Base-by-base conservation (phyloP, 2,113 vertebrate genomes). In the Pseudorasbora parva region DNA sequence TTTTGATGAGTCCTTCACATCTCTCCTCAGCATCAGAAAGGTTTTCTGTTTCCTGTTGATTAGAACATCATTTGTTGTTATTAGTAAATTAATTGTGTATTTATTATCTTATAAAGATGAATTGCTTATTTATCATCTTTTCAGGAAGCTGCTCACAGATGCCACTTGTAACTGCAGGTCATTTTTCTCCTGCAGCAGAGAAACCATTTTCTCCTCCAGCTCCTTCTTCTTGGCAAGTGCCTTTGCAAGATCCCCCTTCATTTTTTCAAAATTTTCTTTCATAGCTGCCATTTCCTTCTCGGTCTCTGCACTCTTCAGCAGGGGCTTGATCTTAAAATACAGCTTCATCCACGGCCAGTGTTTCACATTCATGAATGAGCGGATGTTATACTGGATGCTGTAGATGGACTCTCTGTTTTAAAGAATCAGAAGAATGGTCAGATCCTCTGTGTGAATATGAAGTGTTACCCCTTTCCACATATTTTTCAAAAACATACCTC, bases 311-410 rank as follows among this genome's bases (percentile, higher is more conserved):
- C 95, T 98, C 92, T 94, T 93, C 59, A 95, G 90, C 51, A 95
- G 89, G 80, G 94, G 94, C 86, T 95, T 95, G 23, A 95, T 94
- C 79, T 92, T 94, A 82, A 94, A 95, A 85, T 94, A 95, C 30
- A 95, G 79, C 89, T 95, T 94, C 94, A 95, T 95, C 94, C 93
- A 95, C 84, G 94, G 93, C 94, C 94, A 95, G 21, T 92, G 92
- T 90, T 95, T 96, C 88, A 96, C 94, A 89, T 95, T 95, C 93
- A 94, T 94, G 91, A 95, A 95, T 86, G 94, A 87, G 21, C 94
- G 94, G 71, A 97, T 75, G 45, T 98, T 98, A 93, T 97, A 96
- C 62, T 98, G 97, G 82, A 97, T 94, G 21, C 92, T 90, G 30
- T 92, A 96, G 91, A 97, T 94, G 0, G 97, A 91, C 69, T 97